Percentiles rank a stretch among this genome's conserved stretches.
These are phyloP conservation scores for Margaritifera margaritifera DNA, from an alignment of 2,888 invertebrate genomes.

Conservation along the genomic window DNA sequence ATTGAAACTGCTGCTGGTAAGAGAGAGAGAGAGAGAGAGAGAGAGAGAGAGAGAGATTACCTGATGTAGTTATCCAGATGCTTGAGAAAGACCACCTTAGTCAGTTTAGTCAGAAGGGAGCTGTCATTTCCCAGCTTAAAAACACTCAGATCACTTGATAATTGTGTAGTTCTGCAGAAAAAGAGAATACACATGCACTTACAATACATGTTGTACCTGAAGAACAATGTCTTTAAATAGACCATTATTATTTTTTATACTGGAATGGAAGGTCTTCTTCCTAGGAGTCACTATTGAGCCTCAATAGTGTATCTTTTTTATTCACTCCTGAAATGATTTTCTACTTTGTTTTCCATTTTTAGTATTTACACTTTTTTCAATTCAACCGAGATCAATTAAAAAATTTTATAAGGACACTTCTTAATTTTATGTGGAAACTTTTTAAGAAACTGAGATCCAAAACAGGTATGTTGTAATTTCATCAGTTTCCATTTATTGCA, in stretches of 20 bases:
- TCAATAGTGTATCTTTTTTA: no score
- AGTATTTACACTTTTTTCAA: no score
- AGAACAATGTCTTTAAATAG: neutral
- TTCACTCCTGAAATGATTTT: no score
- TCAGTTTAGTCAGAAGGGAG: slow-evolving; percentile 84
- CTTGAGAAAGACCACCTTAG: slow-evolving; percentile 85
- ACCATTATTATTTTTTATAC: neutral
- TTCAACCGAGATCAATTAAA: no score
- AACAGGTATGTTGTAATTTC: no score
- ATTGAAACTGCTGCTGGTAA: no score
- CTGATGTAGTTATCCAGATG: slow-evolving; percentile 82
- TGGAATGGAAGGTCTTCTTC: neutral
- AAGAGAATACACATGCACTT: neutral
- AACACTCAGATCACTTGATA: slow-evolving; percentile 82
- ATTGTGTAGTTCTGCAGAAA: slow-evolving; percentile 80
- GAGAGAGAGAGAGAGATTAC: slow-evolving; percentile 68
- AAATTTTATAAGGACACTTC: no score
- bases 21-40: no score
- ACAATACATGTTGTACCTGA: neutral
- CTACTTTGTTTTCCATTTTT: no score
- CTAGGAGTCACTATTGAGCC: neutral
- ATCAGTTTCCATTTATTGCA: no score
- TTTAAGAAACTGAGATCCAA: no score
- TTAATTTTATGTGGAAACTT: no score
- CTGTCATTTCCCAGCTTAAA: slow-evolving; percentile 88